Conservation (phyloP, 2,113 vertebrate species). For the Osmerus mordax region DNA sequence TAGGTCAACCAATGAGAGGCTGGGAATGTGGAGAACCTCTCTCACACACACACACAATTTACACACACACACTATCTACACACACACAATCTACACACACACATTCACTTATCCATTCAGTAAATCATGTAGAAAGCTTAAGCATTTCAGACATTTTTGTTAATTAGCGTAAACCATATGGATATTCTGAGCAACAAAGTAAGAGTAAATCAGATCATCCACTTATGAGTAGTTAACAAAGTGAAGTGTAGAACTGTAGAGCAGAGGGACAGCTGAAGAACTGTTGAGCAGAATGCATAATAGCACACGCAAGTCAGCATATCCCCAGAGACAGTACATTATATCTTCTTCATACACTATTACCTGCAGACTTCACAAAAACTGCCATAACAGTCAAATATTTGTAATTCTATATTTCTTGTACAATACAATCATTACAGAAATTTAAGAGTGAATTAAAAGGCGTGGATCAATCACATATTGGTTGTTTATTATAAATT, state of each 20-base stretch:
- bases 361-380: too few species aligned
- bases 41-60: too few species aligned
- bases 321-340: too few species aligned
- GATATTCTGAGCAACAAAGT: not conserved
- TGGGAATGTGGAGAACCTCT: not conserved
- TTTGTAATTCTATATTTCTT: too few species aligned
- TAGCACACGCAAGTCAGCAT: too few species aligned
- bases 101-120: not conserved
- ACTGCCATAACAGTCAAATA: too few species aligned
- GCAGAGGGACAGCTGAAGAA: not conserved
- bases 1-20: conserved; percentile 70
- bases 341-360: too few species aligned
- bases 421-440: too few species aligned
- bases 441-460: not conserved
- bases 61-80: not conserved
- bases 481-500: conserved; percentile 3
- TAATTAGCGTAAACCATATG: conserved; percentile 15
- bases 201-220: conserved; percentile 4
- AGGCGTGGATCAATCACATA: not conserved
- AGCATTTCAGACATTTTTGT: not conserved
- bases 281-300: not conserved
- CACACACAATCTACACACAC: not conserved
- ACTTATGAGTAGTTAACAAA: not conserved
- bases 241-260: not conserved
- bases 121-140: not conserved